phyloP scores from a whole-genome alignment of 2,888 invertebrate species.

The Aspidiotus destructor region DNA sequence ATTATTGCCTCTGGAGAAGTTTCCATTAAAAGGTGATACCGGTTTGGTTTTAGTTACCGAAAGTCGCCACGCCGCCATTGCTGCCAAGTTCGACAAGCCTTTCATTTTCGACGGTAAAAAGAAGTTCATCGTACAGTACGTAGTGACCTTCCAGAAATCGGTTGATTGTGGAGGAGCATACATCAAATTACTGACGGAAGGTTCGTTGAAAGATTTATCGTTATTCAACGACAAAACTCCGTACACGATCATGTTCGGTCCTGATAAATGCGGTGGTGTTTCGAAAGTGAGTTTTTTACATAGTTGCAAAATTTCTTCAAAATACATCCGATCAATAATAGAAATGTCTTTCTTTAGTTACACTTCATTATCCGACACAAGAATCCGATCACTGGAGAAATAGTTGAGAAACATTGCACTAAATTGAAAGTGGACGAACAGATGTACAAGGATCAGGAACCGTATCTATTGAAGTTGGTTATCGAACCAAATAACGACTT shows the following conservation, averaged over 20 bases:
- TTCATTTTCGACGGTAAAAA: conserved; percentile 42
- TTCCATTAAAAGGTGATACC: conserved; percentile 69
- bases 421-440: conserved; percentile 61
- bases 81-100: conserved; percentile 53
- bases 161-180: conserved; percentile 99
- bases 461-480: conserved; percentile 74
- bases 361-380: conserved; percentile 87
- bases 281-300: conserved; percentile 56
- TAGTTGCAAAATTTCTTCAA: neutral
- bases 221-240: conserved; percentile 91
- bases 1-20: conserved; percentile 64
- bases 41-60: conserved; percentile 85
- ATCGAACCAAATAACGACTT: conserved; percentile 70
- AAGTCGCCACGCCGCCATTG: conserved; percentile 72
- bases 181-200: conserved; percentile 76
- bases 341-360: conserved; percentile 44
- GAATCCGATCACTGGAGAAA: conserved; percentile 81
- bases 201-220: conserved; percentile 60
- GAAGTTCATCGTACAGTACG: conserved; percentile 77
- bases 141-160: conserved; percentile 86
- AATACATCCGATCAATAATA: neutral
- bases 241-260: conserved; percentile 99
- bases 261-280: conserved; percentile 96
- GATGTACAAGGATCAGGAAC: conserved; percentile 78
- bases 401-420: conserved; percentile 93